Evolutionary conservation across 64 coral and sea anemone genomes (phyloP).

Genomic region (Catalaphyllia jardinei): DNA sequence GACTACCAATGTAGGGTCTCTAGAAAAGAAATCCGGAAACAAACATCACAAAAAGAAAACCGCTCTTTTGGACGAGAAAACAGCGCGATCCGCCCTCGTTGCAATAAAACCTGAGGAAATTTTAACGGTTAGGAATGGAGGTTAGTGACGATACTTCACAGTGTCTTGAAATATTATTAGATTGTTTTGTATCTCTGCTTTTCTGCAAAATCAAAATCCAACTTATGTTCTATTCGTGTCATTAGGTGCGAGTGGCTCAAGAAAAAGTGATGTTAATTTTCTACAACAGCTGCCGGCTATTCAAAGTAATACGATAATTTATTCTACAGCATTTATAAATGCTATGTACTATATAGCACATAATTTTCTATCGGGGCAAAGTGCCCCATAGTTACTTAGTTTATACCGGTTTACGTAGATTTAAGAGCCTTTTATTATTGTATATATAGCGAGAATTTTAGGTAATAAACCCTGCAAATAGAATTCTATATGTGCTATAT

Average conservation of each 20-base stretch:
- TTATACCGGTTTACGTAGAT: too few relatives aligned
- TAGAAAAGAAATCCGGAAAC: background rate
- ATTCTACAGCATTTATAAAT: too few relatives aligned
- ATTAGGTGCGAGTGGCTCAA: background rate
- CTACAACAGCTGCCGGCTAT: constrained; percentile 17
- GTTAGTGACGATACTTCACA: background rate
- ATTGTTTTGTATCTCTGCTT: background rate
- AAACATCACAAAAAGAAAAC: background rate
- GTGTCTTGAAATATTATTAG: background rate
- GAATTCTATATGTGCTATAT: too few relatives aligned
- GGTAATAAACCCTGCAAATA: too few relatives aligned
- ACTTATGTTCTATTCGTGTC: background rate
- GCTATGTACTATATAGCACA: too few relatives aligned
- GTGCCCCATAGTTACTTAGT: too few relatives aligned
- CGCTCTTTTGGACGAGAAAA: background rate
- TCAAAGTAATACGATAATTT: background rate
- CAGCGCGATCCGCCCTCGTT: constrained; percentile 4
- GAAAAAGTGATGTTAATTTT: constrained; percentile 12
- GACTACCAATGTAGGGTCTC: background rate
- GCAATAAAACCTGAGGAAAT: constrained; percentile 28
- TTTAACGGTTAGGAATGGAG: background rate
- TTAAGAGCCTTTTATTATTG: too few relatives aligned
- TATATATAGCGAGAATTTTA: too few relatives aligned
- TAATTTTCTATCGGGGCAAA: too few relatives aligned
- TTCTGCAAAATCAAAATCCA: background rate